phyloP scores from a whole-genome alignment of 1,140 invertebrate species.

The Nylanderia fulva region DNA sequence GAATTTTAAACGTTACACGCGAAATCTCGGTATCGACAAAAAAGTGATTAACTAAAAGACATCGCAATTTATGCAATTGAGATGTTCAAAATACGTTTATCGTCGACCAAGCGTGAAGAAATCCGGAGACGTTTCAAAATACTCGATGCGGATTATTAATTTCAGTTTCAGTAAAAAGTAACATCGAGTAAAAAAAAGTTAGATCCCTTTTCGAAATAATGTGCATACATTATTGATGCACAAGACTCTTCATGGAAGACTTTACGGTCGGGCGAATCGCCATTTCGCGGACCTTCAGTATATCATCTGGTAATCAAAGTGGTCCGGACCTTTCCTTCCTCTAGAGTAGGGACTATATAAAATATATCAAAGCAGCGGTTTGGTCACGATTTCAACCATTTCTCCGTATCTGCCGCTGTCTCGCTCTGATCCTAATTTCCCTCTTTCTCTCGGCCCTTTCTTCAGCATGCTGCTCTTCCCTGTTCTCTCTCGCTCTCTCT shows the following conservation, averaged over 20 bases:
- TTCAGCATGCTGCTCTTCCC: neutral
- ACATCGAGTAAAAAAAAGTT: neutral
- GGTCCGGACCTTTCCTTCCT: slow-evolving; percentile 76
- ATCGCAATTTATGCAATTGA: neutral
- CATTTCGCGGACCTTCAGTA: slow-evolving; percentile 75
- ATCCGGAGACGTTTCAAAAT: neutral
- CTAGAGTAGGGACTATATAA: slow-evolving; percentile 78
- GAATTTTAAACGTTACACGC: slow-evolving; percentile 39
- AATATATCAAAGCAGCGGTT: slow-evolving; percentile 82
- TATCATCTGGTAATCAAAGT: slow-evolving; percentile 84
- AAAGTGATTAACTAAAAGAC: slow-evolving; percentile 21
- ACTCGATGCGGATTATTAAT: neutral
- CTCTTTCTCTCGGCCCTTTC: slow-evolving; percentile 35
- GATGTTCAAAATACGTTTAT: neutral
- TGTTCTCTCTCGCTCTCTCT: slow-evolving; percentile 3
- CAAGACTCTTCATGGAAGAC: slow-evolving; percentile 55
- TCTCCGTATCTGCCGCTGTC: slow-evolving; percentile 59
- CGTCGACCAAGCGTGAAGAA: neutral
- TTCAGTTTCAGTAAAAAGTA: too few relatives aligned
- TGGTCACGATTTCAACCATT: slow-evolving; percentile 74
- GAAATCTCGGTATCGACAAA: slow-evolving; percentile 3
- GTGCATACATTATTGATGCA: slow-evolving; percentile 66
- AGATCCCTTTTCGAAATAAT: slow-evolving; percentile 49
- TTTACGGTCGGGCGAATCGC: slow-evolving; percentile 75
- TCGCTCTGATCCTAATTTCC: slow-evolving; percentile 66